Evolutionary conservation across 2,888 invertebrate species (phyloP).

Genomic region (Steromphala cineraria): DNA sequence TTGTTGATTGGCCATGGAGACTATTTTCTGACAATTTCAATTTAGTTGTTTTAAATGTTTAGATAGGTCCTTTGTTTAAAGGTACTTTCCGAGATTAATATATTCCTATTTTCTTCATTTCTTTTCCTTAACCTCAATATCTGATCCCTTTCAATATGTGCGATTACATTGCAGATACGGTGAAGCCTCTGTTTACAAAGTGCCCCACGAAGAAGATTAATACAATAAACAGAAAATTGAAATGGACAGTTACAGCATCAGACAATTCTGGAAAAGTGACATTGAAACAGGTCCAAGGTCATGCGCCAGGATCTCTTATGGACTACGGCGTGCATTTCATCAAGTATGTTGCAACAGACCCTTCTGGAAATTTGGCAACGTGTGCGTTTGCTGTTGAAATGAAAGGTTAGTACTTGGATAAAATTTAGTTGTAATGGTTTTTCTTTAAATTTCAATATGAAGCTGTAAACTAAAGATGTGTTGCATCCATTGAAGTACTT

Average conservation of each 20-base stretch:
- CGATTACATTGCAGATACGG: not conserved
- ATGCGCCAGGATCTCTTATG: not conserved
- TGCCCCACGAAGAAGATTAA: not conserved
- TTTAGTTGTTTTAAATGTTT: too few species aligned
- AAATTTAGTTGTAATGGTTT: too few species aligned
- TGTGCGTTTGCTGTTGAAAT: not conserved
- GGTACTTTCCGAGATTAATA: too few species aligned
- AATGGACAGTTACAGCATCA: not conserved
- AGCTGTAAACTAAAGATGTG: too few species aligned
- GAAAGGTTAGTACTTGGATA: not conserved
- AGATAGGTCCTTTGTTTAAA: too few species aligned
- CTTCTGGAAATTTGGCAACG: not conserved
- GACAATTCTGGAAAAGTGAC: conserved; percentile 2
- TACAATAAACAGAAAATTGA: not conserved
- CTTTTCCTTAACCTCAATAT: too few species aligned
- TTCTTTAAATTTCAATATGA: too few species aligned
- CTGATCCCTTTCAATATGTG: not conserved
- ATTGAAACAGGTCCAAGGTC: not conserved
- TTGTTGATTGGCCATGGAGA: too few species aligned
- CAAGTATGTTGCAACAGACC: not conserved
- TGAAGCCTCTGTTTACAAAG: not conserved
- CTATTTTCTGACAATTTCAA: too few species aligned
- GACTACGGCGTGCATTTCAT: not conserved
- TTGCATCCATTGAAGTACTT: too few species aligned
- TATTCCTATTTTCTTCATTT: too few species aligned